A percentile compares a stretch with the other conserved stretches of the same genome.
Evolutionary conservation across 2,888 invertebrate species (phyloP).

Genomic region (Ochropleura leucogaster): DNA sequence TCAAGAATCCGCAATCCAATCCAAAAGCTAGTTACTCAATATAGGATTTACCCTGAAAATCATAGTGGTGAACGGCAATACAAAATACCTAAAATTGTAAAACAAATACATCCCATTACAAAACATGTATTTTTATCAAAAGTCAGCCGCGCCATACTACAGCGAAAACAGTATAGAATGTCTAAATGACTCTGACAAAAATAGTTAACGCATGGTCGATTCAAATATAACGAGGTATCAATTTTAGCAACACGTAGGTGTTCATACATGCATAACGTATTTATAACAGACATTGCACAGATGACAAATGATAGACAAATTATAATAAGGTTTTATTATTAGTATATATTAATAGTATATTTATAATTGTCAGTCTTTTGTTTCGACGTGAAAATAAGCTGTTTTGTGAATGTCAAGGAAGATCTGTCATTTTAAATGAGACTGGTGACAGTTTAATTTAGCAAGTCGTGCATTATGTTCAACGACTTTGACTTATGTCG

Average conservation of each 20-base stretch:
- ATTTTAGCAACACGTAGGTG: slow-evolving; percentile 17
- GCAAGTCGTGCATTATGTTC: background rate
- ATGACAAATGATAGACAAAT: slow-evolving; percentile 45
- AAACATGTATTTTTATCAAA: too few relatives aligned
- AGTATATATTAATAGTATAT: too few relatives aligned
- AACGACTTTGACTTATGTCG: background rate
- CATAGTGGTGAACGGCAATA: too few relatives aligned
- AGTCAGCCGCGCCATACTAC: too few relatives aligned
- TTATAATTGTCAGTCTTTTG: background rate
- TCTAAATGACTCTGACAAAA: slow-evolving; percentile 14
- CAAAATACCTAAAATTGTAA: too few relatives aligned
- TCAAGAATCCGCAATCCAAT: too few relatives aligned
- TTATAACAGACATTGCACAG: background rate
- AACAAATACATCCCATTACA: too few relatives aligned
- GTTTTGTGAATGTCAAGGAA: slow-evolving; percentile 42
- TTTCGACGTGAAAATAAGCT: slow-evolving; percentile 3
- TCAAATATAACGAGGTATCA: slow-evolving; percentile 26
- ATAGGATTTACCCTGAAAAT: too few relatives aligned
- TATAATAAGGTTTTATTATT: background rate
- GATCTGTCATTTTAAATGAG: slow-evolving; percentile 17
- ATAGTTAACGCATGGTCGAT: slow-evolving; percentile 34
- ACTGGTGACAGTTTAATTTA: slow-evolving; percentile 26
- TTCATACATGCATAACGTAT: slow-evolving; percentile 11
- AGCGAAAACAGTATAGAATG: background rate
- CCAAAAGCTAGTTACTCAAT: too few relatives aligned